phyloP scores from a whole-genome alignment of 2,888 invertebrate species.

The Zygaena filipendulae region DNA sequence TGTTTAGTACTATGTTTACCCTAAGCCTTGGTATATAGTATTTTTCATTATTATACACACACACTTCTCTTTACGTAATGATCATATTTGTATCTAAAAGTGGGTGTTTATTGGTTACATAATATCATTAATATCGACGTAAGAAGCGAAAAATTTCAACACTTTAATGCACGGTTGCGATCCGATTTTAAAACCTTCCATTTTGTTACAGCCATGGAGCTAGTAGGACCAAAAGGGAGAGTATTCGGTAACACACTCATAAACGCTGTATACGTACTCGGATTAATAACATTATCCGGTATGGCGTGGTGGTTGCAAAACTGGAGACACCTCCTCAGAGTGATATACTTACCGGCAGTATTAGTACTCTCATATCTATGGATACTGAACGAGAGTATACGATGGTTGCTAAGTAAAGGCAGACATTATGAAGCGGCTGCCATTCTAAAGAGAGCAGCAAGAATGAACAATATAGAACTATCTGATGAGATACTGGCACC shows the following conservation, averaged over 20 bases:
- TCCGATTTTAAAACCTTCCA: too few species aligned
- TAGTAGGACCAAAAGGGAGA: conserved; percentile 80
- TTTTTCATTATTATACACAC: too few species aligned
- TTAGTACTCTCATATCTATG: conserved; percentile 75
- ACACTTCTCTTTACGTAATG: too few species aligned
- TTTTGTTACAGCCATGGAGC: conserved; percentile 78
- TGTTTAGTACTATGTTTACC: too few species aligned
- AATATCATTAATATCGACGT: too few species aligned
- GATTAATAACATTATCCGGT: conserved; percentile 74
- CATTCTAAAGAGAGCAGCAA: conserved; percentile 73
- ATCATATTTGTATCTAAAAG: too few species aligned
- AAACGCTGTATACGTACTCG: conserved; percentile 76
- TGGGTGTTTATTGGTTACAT: too few species aligned
- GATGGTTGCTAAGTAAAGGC: conserved; percentile 81
- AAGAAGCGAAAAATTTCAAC: too few species aligned
- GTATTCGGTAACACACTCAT: conserved; percentile 80
- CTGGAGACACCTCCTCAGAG: conserved; percentile 75
- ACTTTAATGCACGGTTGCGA: too few species aligned
- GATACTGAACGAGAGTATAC: conserved; percentile 77
- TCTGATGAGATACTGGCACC: conserved; percentile 46
- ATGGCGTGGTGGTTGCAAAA: conserved; percentile 75
- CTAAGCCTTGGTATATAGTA: too few species aligned
- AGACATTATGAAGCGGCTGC: conserved; percentile 71
- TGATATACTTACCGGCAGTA: conserved; percentile 76
- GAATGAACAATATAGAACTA: conserved; percentile 67